Evolutionary conservation across 1,140 invertebrate genomes (phyloP).

Genomic region (Drosophila nigromelanica): DNA sequence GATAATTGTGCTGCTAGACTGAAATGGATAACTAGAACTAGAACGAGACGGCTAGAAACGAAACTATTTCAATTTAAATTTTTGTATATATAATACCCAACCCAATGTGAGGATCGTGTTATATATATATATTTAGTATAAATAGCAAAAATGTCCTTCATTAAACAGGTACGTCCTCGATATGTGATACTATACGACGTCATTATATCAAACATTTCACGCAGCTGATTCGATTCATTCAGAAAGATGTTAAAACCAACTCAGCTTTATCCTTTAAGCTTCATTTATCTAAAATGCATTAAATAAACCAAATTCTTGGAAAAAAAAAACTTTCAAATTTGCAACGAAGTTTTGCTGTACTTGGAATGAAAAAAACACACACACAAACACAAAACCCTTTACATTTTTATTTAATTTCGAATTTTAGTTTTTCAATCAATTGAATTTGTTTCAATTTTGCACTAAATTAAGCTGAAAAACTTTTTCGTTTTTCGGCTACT

Average conservation of each 20-base stretch:
- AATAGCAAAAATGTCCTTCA: conserved; percentile 11
- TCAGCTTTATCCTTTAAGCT: neutral
- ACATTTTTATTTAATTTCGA: neutral
- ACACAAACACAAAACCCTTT: conserved; percentile 3
- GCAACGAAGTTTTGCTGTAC: conserved; percentile 33
- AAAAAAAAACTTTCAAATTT: neutral
- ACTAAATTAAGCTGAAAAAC: conserved; percentile 61
- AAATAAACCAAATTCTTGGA: conserved; percentile 2
- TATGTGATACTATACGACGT: conserved; percentile 30
- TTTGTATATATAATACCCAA: neutral
- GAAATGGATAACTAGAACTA: neutral
- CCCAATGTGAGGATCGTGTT: neutral
- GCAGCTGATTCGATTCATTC: neutral
- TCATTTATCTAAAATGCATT: neutral
- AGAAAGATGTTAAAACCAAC: neutral
- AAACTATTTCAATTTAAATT: neutral
- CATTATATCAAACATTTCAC: conserved; percentile 12
- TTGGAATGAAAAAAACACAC: neutral
- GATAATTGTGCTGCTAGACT: conserved; percentile 5
- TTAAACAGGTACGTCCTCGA: conserved; percentile 34
- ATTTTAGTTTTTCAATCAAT: conserved; percentile 47
- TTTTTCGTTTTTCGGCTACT: conserved; percentile 45
- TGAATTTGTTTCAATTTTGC: conserved; percentile 66
- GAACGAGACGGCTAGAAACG: neutral
- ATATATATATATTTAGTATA: conserved; percentile 2